Evolutionary conservation across 2,113 vertebrate species (phyloP), one percentile per base, ranked within the genome.

Genomic region (Gobiocypris rarus): DNA sequence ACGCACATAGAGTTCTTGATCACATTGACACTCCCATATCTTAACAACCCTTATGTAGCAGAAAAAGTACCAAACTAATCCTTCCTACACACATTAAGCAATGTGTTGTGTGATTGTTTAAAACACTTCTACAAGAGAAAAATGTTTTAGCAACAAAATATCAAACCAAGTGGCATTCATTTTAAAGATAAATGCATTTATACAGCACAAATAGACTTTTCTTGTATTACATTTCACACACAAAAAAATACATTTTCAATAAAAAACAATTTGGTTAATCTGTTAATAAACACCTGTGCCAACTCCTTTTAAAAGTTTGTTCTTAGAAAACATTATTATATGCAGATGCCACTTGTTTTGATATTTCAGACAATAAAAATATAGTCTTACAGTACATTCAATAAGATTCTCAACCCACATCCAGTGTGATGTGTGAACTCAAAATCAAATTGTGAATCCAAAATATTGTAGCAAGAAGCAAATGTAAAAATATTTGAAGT

Each of bases 1-100:
- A 84, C 5, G 38, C 50, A 69, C 54, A 41, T 34, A 26, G 19
- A 19, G 22, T 38, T 41, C 28, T 58, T 50, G n/a, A 28, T 69
- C 65, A 74, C 76, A 11, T 73, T 58, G 38, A 80, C 65, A 73
- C 28, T 67, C 7, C 34, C n/a, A 71, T 54, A 70, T 17, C 74
- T 61, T 9, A 54, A 84, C 48, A 67, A 17, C 74, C 1, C 2
- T 3, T 14, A 11, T 48, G 19, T 9, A 26, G 59, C 31, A 77
- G 31, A 78, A 69, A 84, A 78, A 77, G 34, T 78, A 78, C 63
- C 83, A 69, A 69, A 69, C n/a, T 41, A 52, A 67, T 13, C 19
- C 34, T 34, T 6, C 15, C 3, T 50, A 4, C 22, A 43, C 11
- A 50, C 9, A 19, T 67, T 19, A 50, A 26, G 22, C 45, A 31